Evolutionary conservation across 2,113 vertebrate genomes (phyloP), one percentile per base, ranked within the genome.

Genomic region (Sander vitreus): DNA sequence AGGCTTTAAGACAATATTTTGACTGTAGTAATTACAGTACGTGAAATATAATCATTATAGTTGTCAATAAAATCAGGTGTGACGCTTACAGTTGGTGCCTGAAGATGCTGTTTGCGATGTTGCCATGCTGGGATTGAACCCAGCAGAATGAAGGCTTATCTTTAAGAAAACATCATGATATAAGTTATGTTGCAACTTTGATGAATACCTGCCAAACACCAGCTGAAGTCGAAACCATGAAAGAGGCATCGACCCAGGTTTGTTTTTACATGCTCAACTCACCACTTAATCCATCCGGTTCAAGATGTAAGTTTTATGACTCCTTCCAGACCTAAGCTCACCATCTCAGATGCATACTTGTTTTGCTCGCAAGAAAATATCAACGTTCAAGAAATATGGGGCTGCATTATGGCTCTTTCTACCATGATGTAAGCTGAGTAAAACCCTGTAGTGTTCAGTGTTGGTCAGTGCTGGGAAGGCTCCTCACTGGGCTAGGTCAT

Each of bases 1-100:
- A 39, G 51, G 68, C 78, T 85, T 80, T 87, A 71, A 89, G 84
- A 89, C 82, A 91, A 92, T 94, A 91, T 94, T 93, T 94, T 92
- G 81, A 92, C 80, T 91, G 88, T 53, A 83, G 84, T 77, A 90
- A 86, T 88, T 88, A 63, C 71, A 78, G 76, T 50, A 82, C 81
- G 88, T 83, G 76, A 91, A 91, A 92, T 74, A 72, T 39, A 91
- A 91, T 77, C 78, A 85, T 89, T 84, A 62, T 30, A 78, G 70
- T 54, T 89, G 88, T 92, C 89, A 93, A 86, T 89, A 73, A 83
- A 80, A 89, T 76, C 50, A 60, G 39, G 66, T 87, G 82, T 73
- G 55, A 80, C 64, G 27, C 67, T 53, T 63, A 60, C 67, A 78
- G 83, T 72, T 86, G 83, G 80, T 83, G 64, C 72, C 54, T 53